These are phyloP conservation scores for Parambassis ranga DNA, from an alignment of 2,797 vertebrate species.

Conservation along the genomic window DNA sequence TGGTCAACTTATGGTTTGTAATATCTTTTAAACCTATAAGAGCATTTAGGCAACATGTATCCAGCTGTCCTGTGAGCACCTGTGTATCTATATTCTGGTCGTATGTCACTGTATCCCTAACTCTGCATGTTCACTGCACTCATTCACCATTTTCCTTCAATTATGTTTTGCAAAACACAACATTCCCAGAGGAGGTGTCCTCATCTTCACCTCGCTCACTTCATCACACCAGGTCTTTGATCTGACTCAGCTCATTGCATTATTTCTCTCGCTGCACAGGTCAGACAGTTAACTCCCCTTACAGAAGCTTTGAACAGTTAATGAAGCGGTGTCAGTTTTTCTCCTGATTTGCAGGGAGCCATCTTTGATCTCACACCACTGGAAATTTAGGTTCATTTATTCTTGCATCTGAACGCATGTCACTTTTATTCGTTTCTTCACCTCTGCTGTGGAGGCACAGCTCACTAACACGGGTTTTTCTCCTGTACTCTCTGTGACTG, in stretches of 20 bases:
- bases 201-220: constrained; percentile 18
- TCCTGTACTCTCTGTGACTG: constrained; percentile 59
- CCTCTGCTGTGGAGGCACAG: constrained; percentile 57
- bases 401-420: constrained; percentile 19
- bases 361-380: neutral
- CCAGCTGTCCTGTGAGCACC: neutral
- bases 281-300: neutral
- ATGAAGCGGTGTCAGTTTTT: constrained; percentile 1
- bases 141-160: neutral
- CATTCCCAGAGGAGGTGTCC: neutral
- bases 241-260: constrained; percentile 1
- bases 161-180: neutral
- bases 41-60: neutral
- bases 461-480: constrained; percentile 66
- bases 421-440: constrained; percentile 37
- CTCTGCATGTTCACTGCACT: constrained; percentile 7
- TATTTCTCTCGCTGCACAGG: constrained; percentile 10
- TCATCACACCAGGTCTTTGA: constrained; percentile 18
- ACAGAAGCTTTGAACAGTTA: constrained; percentile 2
- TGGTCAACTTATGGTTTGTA: neutral
- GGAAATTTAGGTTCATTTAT: neutral
- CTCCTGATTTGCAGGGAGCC: neutral
- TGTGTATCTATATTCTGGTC: constrained; percentile 13
- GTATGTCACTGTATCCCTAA: neutral
- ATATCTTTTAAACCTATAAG: neutral